Percentiles rank a stretch among this genome's conserved stretches.
These are phyloP conservation scores for Dioctria linearis DNA, from an alignment of 2,888 invertebrate genomes.

Conservation along the genomic window DNA sequence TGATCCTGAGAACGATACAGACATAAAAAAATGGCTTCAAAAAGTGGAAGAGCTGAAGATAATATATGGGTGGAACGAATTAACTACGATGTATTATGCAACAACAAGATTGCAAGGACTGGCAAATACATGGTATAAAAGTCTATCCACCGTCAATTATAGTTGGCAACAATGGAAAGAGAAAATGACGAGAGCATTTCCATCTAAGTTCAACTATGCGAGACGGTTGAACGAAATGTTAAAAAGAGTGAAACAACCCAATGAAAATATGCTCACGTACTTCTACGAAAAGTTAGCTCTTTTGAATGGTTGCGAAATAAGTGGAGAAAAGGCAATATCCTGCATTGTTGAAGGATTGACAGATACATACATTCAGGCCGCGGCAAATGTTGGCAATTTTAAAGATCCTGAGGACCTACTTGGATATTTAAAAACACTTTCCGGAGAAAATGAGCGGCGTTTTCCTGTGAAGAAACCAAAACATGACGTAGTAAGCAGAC, in stretches of 20 bases:
- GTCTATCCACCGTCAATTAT: conserved; percentile 40
- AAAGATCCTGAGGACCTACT: conserved; percentile 47
- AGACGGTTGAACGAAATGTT: conserved; percentile 37
- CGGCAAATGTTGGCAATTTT: conserved; percentile 46
- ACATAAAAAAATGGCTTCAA: conserved; percentile 38
- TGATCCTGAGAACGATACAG: conserved; percentile 50
- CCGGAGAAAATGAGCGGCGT: not conserved
- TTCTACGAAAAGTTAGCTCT: conserved; percentile 53
- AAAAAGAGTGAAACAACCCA: conserved; percentile 9
- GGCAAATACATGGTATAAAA: conserved; percentile 50
- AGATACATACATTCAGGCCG: conserved; percentile 38
- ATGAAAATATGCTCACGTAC: conserved; percentile 46
- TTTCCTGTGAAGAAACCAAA: not conserved
- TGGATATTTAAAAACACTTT: conserved; percentile 42
- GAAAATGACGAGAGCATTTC: conserved; percentile 51
- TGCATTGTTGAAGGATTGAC: conserved; percentile 52
- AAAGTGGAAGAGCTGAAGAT: conserved; percentile 49
- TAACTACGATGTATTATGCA: conserved; percentile 39
- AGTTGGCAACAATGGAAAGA: conserved; percentile 54
- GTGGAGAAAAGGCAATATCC: conserved; percentile 30
- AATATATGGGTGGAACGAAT: conserved; percentile 45
- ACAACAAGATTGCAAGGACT: conserved; percentile 31
- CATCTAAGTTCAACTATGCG: conserved; percentile 35
- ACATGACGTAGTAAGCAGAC: not conserved
- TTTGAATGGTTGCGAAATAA: conserved; percentile 32